Base-by-base conservation (phyloP, 1,140 invertebrate species). In the Temnothorax curvispinosus region DNA sequence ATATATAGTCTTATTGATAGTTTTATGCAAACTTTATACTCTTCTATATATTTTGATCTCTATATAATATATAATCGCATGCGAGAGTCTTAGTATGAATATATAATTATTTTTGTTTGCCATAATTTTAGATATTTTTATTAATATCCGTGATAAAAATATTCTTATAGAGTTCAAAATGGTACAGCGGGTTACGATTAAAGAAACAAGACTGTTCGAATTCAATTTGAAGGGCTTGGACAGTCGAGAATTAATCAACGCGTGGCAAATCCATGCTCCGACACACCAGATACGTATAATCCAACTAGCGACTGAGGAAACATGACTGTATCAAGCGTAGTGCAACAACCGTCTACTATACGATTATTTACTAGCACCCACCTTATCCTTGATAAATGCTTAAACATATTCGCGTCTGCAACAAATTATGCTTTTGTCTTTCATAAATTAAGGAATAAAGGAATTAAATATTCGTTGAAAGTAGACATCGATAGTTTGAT, bases 221-320 rank as follows among this genome's bases (percentile, higher is more conserved):
- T 84, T 84, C 69, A 84, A 84, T 84, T 75, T 60, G 80, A 84
- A 74, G 71, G 80, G 80, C 44, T 84, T 84, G 80, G 72, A 60
- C 80, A 84, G 80, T 62, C 54, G 80, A 75, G 80, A 84, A 84
- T 84, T 84, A 84, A 84, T 84, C 80, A 84, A 84, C 80, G 80
- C 80, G 80, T 84, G 69, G 80, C 80, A 75, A 84, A 84, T 84
- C 80, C 80, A 75, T 75, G 72, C 54, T 74, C 80, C 54, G 80
- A 47, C 69, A 74, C 54, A 60, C 69, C 54, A 60, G 80, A 60
- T 84, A 84, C 69, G 18, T 84, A 84, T 84, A 84, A 84, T 84
- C 80, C 80, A 84, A 60, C 80, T 75, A 75, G 80, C 69, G 69
- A 84, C 69, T 54, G 80, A 75, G 80, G 80, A 84, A 84, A 84